phyloP scores from a whole-genome alignment of 2,113 vertebrate genomes.

The Lamprologus speciosus region DNA sequence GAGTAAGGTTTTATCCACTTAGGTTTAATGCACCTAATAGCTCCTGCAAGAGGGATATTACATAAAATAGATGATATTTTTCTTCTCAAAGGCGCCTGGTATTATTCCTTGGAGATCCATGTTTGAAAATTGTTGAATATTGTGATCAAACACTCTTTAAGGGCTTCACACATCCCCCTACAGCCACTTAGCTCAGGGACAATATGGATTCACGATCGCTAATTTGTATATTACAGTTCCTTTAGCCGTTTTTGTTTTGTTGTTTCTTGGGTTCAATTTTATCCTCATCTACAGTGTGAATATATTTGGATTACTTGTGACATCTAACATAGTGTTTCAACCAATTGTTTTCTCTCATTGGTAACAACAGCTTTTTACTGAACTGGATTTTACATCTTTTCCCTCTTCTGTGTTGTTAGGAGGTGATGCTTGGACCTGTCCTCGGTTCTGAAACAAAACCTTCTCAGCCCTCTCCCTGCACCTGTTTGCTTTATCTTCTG shows the following conservation, averaged over 20 bases:
- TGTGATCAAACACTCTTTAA: not conserved
- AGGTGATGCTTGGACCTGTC: not conserved
- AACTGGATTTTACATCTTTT: not conserved
- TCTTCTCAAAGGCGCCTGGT: not conserved
- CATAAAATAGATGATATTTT: not conserved
- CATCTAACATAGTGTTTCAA: not conserved
- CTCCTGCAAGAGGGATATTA: not conserved
- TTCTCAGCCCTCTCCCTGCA: not conserved
- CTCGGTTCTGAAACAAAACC: not conserved
- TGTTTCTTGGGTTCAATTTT: not conserved
- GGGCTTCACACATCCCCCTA: not conserved
- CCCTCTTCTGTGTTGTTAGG: not conserved
- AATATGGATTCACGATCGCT: not conserved
- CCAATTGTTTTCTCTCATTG: not conserved
- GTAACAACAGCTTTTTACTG: not conserved
- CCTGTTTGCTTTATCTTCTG: not conserved
- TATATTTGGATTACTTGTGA: not conserved
- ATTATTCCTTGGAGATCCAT: not conserved
- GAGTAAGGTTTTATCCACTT: not conserved
- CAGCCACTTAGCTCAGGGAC: not conserved
- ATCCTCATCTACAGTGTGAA: not conserved
- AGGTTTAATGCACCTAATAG: not conserved
- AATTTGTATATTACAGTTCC: not conserved
- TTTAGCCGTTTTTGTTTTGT: not conserved
- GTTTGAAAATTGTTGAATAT: not conserved